Evolutionary conservation across 2,888 invertebrate species (phyloP).

Genomic region (Taenaris catops): DNA sequence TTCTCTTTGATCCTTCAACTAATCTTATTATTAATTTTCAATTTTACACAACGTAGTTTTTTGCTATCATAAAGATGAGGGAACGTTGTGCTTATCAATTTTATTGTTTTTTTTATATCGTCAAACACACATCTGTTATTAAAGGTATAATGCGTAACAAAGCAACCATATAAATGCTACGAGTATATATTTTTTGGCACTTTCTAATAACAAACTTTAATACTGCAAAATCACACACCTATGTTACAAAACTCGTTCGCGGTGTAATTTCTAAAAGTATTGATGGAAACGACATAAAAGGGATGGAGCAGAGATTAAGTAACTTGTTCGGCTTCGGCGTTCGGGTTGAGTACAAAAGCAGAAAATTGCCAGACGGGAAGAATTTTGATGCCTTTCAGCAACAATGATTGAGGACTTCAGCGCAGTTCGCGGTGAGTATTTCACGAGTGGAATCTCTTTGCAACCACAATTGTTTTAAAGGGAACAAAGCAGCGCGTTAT

Average conservation of each 20-base stretch:
- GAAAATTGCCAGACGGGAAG: slow-evolving; percentile 58
- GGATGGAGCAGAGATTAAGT: slow-evolving; percentile 56
- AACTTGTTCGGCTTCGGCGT: slow-evolving; percentile 59
- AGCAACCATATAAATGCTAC: too few relatives aligned
- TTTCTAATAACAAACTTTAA: too few relatives aligned
- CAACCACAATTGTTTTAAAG: slow-evolving; percentile 48
- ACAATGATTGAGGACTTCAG: slow-evolving; percentile 50
- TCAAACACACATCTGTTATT: too few relatives aligned
- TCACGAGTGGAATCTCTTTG: slow-evolving; percentile 43
- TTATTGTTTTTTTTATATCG: too few relatives aligned
- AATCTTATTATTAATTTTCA: too few relatives aligned
- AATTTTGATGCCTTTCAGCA: slow-evolving; percentile 50
- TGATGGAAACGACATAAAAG: slow-evolving; percentile 58
- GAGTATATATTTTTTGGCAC: too few relatives aligned
- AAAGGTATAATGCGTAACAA: too few relatives aligned
- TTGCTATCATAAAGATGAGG: too few relatives aligned
- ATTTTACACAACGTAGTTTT: too few relatives aligned
- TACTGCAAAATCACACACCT: slow-evolving; percentile 12
- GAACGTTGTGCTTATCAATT: too few relatives aligned
- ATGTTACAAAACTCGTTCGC: slow-evolving; percentile 33
- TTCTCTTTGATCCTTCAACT: too few relatives aligned
- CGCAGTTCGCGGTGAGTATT: slow-evolving; percentile 44
- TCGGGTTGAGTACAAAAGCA: slow-evolving; percentile 50
- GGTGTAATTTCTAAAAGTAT: slow-evolving; percentile 58
- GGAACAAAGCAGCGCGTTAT: slow-evolving; percentile 35